Base-by-base conservation (phyloP, 2,113 vertebrate species). In the Macheiramphus alcinus region DNA sequence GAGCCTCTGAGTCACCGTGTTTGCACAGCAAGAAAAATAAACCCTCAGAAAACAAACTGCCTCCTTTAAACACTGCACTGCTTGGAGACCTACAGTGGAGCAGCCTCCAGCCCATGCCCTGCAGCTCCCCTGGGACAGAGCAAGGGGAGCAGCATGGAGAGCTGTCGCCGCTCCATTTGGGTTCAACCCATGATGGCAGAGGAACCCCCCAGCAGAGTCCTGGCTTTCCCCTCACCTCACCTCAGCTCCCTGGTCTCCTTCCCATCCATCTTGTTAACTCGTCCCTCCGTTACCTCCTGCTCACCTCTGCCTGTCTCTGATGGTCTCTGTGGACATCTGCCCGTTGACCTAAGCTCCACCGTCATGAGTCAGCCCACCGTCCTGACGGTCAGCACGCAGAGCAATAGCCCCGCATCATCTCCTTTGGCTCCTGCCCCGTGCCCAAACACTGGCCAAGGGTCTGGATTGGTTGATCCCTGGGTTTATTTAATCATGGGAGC, bases 111-210 rank as follows among this genome's bases (percentile, higher is more conserved):
- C 47, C 47, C 1, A 16, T 3, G 13, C 26, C 48, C 58, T 5
- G 26, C 50, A 31, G 32, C 50, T 34, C 29, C 66, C 47, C 43
- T 2, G 16, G 25, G 13, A 16, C 1, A 2, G 27, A 32, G 48
- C 13, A 3, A 19, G 38, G 48, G 48, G 59, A 65, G 34, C 58
- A 65, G 40, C 48, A 20, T 13, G 1, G 6, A 47, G 31, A n/a
- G 32, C 58, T 13, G 5, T 26, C 3, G 2, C 58, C 2, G 8
- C 58, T 22, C 21, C 11, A 3, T 4, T 10, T 29, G 45, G 6
- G 11, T 52, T 62, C 45, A 9, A 31, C 43, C 36, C 16, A 0
- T 23, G 67, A 6, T 16, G 47, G 38, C 5, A 8, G 58, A 43
- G 68, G 38, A 62, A 36, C 38, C 11, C 25, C 36, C 36, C 31